Conservation (phyloP, 2,113 vertebrate species). For the Clinocottus analis region DNA sequence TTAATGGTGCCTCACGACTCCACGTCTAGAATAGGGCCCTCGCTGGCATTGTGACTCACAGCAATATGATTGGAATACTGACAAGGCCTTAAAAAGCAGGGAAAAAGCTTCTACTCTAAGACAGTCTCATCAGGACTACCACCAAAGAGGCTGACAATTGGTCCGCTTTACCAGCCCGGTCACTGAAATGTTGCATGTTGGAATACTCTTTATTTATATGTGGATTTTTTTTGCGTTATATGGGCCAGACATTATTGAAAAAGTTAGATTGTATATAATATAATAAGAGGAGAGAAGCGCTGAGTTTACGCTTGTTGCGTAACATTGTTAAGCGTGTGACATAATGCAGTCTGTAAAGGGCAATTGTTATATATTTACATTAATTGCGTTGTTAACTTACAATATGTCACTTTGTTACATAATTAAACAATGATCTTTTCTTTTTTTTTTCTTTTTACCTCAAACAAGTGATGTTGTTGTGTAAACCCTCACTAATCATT, state of each 20-base stretch:
- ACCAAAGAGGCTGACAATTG: too few relatives aligned
- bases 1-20: conserved; percentile 18
- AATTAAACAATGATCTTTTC: neutral
- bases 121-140: neutral
- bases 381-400: neutral
- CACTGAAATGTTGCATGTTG: too few relatives aligned
- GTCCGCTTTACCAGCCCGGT: too few relatives aligned
- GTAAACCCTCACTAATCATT: neutral
- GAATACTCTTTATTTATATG: too few relatives aligned
- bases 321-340: too few relatives aligned
- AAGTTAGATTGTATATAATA: too few relatives aligned
- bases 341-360: neutral
- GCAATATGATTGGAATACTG: neutral
- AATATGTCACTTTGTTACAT: neutral
- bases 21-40: neutral
- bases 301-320: too few relatives aligned
- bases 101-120: conserved; percentile 20
- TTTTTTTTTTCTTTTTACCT: too few relatives aligned
- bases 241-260: too few relatives aligned
- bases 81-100: conserved; percentile 13
- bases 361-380: neutral
- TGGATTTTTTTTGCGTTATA: too few relatives aligned
- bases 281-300: too few relatives aligned
- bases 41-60: conserved; percentile 31
- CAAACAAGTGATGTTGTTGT: neutral